Percentiles rank a stretch among this genome's conserved stretches.
Conservation (phyloP, 2,888 invertebrate species). For the Plusia festucae region DNA sequence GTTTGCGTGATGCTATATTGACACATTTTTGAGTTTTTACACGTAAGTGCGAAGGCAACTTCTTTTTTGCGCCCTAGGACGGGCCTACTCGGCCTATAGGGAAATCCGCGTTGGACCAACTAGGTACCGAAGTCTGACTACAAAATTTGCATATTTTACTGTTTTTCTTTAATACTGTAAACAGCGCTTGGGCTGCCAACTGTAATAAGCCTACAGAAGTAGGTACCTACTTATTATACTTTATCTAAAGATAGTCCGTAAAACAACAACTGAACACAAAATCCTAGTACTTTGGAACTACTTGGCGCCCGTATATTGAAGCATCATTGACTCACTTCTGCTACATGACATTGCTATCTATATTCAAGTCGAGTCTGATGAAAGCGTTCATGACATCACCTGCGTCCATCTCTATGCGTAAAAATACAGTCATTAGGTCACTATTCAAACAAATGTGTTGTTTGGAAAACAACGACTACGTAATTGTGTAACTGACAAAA, state of each 20-base stretch:
- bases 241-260: neutral
- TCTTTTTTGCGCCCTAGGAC: too few species aligned
- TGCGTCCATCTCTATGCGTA: neutral
- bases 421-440: neutral
- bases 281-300: neutral
- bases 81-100: too few species aligned
- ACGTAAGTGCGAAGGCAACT: too few species aligned
- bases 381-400: neutral
- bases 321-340: neutral
- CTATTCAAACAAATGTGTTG: neutral
- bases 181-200: too few species aligned
- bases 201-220: too few species aligned
- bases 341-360: slow-evolving; percentile 3
- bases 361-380: neutral
- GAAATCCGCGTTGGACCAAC: too few species aligned
- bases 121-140: too few species aligned
- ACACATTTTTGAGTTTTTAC: too few species aligned
- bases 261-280: neutral
- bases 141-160: too few species aligned
- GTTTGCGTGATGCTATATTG: too few species aligned
- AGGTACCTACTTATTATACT: neutral
- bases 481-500: neutral
- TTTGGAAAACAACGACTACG: too few species aligned
- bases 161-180: too few species aligned
- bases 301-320: slow-evolving; percentile 6